Base-by-base conservation (phyloP, 2,888 invertebrate genomes). In the Mimas tiliae region DNA sequence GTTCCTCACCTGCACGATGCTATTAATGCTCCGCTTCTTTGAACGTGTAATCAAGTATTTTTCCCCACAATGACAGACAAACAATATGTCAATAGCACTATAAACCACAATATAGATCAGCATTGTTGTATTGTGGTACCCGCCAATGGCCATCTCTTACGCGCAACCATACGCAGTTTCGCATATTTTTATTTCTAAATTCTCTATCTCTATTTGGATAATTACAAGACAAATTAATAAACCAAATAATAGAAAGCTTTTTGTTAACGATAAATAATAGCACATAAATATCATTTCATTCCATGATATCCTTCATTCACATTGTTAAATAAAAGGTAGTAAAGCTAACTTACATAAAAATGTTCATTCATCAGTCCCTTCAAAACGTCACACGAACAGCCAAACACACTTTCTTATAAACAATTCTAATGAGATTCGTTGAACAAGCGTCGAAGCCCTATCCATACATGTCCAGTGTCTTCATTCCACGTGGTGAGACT, bases 391-490 rank as follows among this genome's bases (percentile, higher is more conserved):
- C 51, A 21, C 11, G 12, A 38, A 58, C 11, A 58, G 19, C 58
- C 58, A 58, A 58, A 58, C 58, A 58, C 42, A 42, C 58, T 58
- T 58, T 58, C 58, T 58, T 58, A 58, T 58, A 42, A 58, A 58
- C 42, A 58, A 58, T 58, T 58, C 38, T 58, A 58, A 58, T 58
- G 58, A 58, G 58, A 58, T 58, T 58, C 58, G 42, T 58, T 16
- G 58, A 58, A 58, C 19, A 58, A 42, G 58, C 58, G 42, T 58
- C 19, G 58, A 58, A 19, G 58, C 55, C 33, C 42, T 19, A 12
- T 38, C 58, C 58, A 12, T 58, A 58, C 58, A 58, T 38, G 58
- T 58, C 12, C 58, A 12, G 19, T 12, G 58, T 19, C 12, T 58
- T 58, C 58, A 58, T 58, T 58, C 42, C 58, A 3, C 58, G 19